Percentiles rank a stretch among this genome's conserved stretches.
phyloP scores from a whole-genome alignment of 2,113 vertebrate species.

The Sialia sialis region DNA sequence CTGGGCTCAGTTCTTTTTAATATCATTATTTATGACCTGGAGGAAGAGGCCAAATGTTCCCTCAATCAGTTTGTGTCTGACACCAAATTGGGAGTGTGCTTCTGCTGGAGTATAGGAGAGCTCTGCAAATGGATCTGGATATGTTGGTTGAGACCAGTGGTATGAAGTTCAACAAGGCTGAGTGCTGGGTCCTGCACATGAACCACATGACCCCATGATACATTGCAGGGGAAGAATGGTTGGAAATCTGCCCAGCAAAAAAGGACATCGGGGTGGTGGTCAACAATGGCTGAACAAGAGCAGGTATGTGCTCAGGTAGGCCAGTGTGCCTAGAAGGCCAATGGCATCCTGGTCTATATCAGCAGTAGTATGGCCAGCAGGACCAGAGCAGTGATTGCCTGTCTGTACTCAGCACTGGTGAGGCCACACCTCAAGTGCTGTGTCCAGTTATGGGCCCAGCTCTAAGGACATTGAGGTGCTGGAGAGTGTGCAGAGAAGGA shows the following conservation, averaged over 20 bases:
- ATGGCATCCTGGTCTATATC: background rate
- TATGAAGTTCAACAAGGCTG: background rate
- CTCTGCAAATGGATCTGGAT: background rate
- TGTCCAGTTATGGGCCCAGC: too few species aligned
- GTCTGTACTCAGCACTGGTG: background rate
- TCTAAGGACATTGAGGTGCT: background rate
- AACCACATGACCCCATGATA: too few species aligned
- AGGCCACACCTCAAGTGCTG: accelerated
- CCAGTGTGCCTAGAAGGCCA: background rate
- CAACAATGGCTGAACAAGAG: too few species aligned
- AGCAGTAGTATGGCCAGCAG: background rate
- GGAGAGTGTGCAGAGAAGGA: accelerated
- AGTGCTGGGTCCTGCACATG: accelerated
- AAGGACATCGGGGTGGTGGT: accelerated
- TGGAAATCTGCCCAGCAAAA: background rate
- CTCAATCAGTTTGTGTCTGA: background rate
- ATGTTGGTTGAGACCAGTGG: accelerated
- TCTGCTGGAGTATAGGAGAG: background rate
- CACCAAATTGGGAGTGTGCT: background rate
- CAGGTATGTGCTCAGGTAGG: background rate
- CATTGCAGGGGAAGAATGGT: background rate
- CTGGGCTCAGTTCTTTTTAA: background rate
- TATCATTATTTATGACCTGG: background rate
- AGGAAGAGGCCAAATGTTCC: background rate
- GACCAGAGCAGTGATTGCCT: background rate